Evolutionary conservation across 23 tunicate genomes (phyloP), one percentile per base, ranked within the genome.

Genomic region (Ciona savignyi): DNA sequence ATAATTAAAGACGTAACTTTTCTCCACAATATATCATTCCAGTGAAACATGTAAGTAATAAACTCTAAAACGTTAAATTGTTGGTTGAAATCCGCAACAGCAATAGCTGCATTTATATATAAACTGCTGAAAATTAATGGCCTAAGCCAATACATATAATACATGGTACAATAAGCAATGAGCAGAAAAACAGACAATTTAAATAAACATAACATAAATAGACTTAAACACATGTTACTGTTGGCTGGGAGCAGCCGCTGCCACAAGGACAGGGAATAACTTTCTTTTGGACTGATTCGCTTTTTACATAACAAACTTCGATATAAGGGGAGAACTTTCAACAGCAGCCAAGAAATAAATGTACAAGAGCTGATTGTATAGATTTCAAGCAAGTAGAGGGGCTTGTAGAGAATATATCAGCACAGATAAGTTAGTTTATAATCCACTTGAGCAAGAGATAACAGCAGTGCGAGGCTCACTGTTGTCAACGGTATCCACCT

Each of bases 391-490:
- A n/a, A n/a, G n/a, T n/a, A n/a, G n/a, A n/a, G n/a, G n/a, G n/a
- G n/a, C n/a, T n/a, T n/a, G n/a, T n/a, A 63, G 28, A 25, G 25
- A 42, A 70, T 48, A 65, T 66, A 25, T 32, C 75, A 31, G 75
- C 29, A 60, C 29, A 35, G 29, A 42, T 6, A 42, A 15, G 15
- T 42, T 42, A 9, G 56, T 15, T 42, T 42, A 42, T 42, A 6
- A 42, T 42, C 15, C 15, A 9, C 11, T 6, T 42, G 56, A 9
- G 56, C 15, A 6, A 42, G 15, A 21, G 26, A 33, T 11, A 71
- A 84, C 77, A 84, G 42, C 89, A 84, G 89, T 62, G 51, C 83
- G 89, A 84, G 89, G 76, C 89, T 9, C 73, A 77, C 82, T 70
- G 83, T 31, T 84, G 78, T 77, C 56, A 51, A 70, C 32, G 71